Evolutionary conservation across 2,797 vertebrate genomes (phyloP), one percentile per base, ranked within the genome.

Genomic region (Lepidocolaptes lacrymiger): DNA sequence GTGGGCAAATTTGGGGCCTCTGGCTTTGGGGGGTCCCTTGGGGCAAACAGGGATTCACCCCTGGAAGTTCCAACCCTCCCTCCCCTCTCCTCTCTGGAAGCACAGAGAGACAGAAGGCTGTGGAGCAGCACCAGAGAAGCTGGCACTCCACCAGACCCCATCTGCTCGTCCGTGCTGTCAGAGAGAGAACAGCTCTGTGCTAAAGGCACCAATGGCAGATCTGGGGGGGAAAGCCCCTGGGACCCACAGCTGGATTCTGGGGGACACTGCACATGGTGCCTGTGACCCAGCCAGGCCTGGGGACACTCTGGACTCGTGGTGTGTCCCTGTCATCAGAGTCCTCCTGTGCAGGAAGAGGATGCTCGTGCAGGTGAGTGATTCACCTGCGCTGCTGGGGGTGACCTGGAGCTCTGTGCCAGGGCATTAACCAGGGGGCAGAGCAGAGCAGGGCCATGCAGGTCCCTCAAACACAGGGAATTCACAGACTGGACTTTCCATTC

Each of bases 61-160:
- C 92, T 86, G 58, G 48, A 73, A 85, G 82, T 34, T 88, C 55
- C 74, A 84, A 4, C 41, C 18, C 64, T 46, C 75, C 82, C 84
- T 87, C 48, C 34, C 37, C 51, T 30, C 52, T 48, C 86, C 63
- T 32, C 49, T 44, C 68, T 67, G 39, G 6, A n/a, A 75, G 89
- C 43, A 84, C 43, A 71, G 59, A 85, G 58, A 89, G 68, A 72
- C 94, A 95, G 91, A 90, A 96, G 94, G 80, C 71, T 88, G 82
- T 13, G 78, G 71, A 95, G 84, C 91, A 69, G 37, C 73, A 69
- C 82, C 82, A 76, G 71, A 46, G 91, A 64, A 93, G 87, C 67
- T 94, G 94, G 94, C 93, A 86, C 7, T 69, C 27, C 19, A 41
- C 75, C 74, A 80, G 59, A 68, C 51, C 71, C 74, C 87, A 88